These are phyloP conservation scores for Onychomys arenicola DNA, from an alignment of 2,797 vertebrate genomes.

Conservation along the genomic window DNA sequence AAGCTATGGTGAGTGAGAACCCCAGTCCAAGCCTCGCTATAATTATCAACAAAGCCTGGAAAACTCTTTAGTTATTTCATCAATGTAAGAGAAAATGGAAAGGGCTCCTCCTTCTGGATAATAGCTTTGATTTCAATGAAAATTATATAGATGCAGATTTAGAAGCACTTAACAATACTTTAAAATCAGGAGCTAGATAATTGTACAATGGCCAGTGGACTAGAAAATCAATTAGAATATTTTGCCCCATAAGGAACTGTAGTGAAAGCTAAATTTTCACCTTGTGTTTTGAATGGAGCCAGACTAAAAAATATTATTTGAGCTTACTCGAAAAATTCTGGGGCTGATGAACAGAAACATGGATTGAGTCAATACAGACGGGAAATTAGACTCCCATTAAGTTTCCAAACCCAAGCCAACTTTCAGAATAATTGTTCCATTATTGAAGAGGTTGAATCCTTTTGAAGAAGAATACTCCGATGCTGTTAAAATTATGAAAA, in stretches of 20 bases:
- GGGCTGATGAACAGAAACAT: background rate
- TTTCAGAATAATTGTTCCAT: background rate
- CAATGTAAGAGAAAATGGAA: background rate
- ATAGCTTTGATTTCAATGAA: background rate
- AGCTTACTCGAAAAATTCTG: background rate
- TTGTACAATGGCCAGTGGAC: background rate
- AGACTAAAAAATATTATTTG: constrained; percentile 16
- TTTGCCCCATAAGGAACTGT: background rate
- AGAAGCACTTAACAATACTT: background rate
- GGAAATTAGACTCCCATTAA: background rate
- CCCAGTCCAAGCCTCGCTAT: too few species aligned
- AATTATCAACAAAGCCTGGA: background rate
- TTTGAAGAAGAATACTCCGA: background rate
- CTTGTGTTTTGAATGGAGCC: background rate
- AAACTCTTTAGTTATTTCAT: background rate
- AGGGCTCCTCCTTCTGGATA: background rate
- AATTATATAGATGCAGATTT: background rate
- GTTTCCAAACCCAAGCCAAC: background rate
- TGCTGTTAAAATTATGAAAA: background rate
- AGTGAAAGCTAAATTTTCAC: background rate
- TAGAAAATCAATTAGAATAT: background rate
- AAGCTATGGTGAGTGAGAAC: too few species aligned
- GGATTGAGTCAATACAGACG: background rate
- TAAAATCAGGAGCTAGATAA: background rate
- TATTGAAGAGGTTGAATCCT: background rate